Evolutionary conservation across 2,113 vertebrate genomes (phyloP), one percentile per base, ranked within the genome.

Genomic region (Dolichallabes microphthalmus): DNA sequence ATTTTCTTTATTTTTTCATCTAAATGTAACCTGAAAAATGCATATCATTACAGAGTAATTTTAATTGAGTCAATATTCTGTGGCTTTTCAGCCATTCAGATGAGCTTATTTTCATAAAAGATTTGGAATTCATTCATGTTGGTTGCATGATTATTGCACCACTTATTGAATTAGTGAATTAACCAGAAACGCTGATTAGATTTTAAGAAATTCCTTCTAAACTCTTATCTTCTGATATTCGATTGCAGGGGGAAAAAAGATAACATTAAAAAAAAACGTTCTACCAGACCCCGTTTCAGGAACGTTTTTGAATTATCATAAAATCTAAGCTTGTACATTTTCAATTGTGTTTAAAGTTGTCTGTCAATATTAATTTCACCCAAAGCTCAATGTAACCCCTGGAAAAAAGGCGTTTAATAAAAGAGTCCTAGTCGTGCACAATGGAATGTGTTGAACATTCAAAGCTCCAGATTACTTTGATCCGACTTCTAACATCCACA

Each of bases 401-500:
- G n/a, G 15, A 25, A 63, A 50, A 71, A 71, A 71, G 68, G 20
- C 45, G 25, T 64, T 25, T 82, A 68, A 77, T 86, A 14, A 64
- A 82, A 78, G 76, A 63, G 83, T 84, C 52, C 63, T 81, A 85
- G 69, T 84, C 50, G 17, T 71, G 52, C 66, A 57, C 79, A 83
- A 71, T 86, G 15, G 7, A 87, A 85, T 57, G 66, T 82, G 73
- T 81, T 53, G 79, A 86, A 17, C 53, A 69, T 45, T 71, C 69
- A 74, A 74, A 82, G 79, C 60, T 82, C 39, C 19, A 57, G 45
- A 82, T 76, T 66, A 66, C 60, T 82, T 75, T 55, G 69, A 66
- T 82, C 82, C 68, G 22, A 76, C 73, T 53, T 78, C 76, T 78
- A 78, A 57, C 55, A 78, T 58, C 10, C 53, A 58, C 60, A 77